These are phyloP conservation scores for Morpho helenor DNA, from an alignment of 2,888 invertebrate species.

Conservation along the genomic window DNA sequence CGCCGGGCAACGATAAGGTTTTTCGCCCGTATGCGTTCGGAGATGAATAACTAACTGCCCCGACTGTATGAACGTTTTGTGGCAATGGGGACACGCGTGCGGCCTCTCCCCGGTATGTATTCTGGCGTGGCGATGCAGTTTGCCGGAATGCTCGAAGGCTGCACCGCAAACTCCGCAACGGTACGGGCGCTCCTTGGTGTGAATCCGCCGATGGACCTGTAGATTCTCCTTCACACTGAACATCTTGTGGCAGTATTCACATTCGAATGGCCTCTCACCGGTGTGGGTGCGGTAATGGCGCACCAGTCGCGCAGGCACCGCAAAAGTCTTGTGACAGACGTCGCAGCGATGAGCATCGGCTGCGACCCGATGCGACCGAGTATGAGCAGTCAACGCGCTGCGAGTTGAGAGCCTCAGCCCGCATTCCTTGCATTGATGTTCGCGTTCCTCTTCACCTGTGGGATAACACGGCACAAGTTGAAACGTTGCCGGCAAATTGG, in stretches of 20 bases:
- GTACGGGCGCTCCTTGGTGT: constrained; percentile 95
- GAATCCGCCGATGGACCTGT: constrained; percentile 92
- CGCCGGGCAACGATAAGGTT: constrained; percentile 89
- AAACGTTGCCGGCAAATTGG: constrained; percentile 28
- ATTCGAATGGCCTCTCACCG: constrained; percentile 93
- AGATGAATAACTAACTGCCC: constrained; percentile 95
- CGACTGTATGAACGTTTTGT: constrained; percentile 94
- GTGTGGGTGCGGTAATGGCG: constrained; percentile 95
- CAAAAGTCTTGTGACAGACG: constrained; percentile 94
- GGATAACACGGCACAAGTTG: constrained; percentile 50
- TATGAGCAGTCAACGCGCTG: constrained; percentile 87
- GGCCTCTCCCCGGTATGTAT: constrained; percentile 95
- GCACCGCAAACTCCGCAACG: constrained; percentile 93
- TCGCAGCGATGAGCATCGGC: constrained; percentile 92
- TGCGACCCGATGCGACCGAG: constrained; percentile 63
- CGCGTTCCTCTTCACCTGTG: constrained; percentile 75
- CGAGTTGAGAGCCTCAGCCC: constrained; percentile 87
- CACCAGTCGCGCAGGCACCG: constrained; percentile 90
- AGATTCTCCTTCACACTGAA: constrained; percentile 96
- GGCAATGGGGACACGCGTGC: constrained; percentile 92
- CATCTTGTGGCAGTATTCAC: constrained; percentile 94
- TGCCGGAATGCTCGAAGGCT: constrained; percentile 94
- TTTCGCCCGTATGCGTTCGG: constrained; percentile 91
- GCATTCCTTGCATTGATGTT: constrained; percentile 83
- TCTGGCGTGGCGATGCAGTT: constrained; percentile 92